Conservation (phyloP, 2,888 invertebrate genomes). For the Stictocephala bisonia region DNA sequence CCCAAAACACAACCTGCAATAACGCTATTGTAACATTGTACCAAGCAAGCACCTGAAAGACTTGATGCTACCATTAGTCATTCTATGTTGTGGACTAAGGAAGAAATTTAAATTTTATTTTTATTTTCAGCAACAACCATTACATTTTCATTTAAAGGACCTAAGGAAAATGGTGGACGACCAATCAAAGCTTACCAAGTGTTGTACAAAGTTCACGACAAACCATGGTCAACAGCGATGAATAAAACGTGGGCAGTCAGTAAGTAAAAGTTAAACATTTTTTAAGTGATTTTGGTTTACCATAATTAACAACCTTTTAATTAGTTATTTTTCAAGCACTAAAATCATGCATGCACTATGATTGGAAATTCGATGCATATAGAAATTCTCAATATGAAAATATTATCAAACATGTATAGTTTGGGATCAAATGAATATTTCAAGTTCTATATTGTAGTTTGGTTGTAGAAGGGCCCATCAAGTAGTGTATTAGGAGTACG, state of each 20-base stretch:
- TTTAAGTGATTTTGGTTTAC: neutral
- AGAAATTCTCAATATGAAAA: too few species aligned
- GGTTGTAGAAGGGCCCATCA: too few species aligned
- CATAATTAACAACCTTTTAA: neutral
- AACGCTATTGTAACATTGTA: too few species aligned
- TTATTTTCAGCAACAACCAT: conserved; percentile 79
- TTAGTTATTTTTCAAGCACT: neutral
- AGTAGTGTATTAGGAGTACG: too few species aligned
- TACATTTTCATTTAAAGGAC: conserved; percentile 81
- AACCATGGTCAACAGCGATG: conserved; percentile 75
- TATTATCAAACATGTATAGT: too few species aligned
- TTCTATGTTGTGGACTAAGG: neutral
- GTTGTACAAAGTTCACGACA: conserved; percentile 79
- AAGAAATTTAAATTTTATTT: neutral
- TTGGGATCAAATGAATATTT: too few species aligned
- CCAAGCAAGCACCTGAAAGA: too few species aligned
- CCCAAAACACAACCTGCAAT: too few species aligned
- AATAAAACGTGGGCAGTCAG: conserved; percentile 83
- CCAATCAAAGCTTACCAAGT: conserved; percentile 79
- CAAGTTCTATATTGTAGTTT: too few species aligned
- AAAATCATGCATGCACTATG: too few species aligned
- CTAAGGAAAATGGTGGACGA: conserved; percentile 78
- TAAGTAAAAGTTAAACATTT: conserved; percentile 61
- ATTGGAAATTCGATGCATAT: too few species aligned
- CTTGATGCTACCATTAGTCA: neutral